phyloP scores from a whole-genome alignment of 1,140 invertebrate species.

The Anthonomus grandis region DNA sequence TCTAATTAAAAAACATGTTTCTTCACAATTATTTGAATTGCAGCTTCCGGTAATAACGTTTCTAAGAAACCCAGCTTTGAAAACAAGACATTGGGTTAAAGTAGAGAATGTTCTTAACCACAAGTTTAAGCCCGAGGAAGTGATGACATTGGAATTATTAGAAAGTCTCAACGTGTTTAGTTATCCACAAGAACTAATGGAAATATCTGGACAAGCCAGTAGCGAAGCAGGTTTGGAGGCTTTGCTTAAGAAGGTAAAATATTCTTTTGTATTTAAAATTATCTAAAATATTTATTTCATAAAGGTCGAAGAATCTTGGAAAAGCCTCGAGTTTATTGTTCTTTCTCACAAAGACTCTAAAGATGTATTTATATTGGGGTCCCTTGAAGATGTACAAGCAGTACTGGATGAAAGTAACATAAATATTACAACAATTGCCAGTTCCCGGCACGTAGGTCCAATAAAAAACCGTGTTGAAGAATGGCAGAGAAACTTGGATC shows the following conservation, averaged over 20 bases:
- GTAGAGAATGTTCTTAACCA: conserved; percentile 72
- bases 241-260: conserved; percentile 68
- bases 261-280: background rate
- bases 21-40: background rate
- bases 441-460: conserved; percentile 77
- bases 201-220: conserved; percentile 79
- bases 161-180: conserved; percentile 72
- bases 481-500: conserved; percentile 69
- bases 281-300: conserved; percentile 44
- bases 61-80: conserved; percentile 70
- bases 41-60: conserved; percentile 71
- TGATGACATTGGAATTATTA: conserved; percentile 61
- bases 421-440: conserved; percentile 78
- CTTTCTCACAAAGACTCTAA: conserved; percentile 74
- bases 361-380: conserved; percentile 78
- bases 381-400: conserved; percentile 78
- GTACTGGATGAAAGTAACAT: conserved; percentile 82
- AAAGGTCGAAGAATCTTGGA: conserved; percentile 78
- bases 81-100: conserved; percentile 76
- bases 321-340: conserved; percentile 71
- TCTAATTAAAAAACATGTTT: background rate
- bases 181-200: conserved; percentile 69
- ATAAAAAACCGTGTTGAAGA: conserved; percentile 78
- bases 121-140: conserved; percentile 67
- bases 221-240: conserved; percentile 77